Conservation (phyloP, 2,113 vertebrate species). For the Macaca fascicularis region DNA sequence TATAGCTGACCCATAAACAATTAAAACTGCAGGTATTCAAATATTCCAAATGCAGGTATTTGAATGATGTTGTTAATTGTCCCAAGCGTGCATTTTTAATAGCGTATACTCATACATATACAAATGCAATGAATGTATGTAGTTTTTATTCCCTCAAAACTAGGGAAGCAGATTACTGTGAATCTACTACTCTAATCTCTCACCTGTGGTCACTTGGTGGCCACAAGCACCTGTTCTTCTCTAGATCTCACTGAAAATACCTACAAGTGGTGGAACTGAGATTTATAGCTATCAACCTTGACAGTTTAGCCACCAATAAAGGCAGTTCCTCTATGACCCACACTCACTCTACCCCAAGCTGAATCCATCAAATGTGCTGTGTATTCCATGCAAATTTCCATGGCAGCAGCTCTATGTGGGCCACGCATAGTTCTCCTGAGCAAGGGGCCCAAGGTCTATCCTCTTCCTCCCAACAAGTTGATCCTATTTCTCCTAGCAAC, state of each 20-base stretch:
- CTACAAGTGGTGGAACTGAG: neutral
- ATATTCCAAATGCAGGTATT: neutral
- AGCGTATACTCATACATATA: neutral
- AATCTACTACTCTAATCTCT: neutral
- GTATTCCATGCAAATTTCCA: neutral
- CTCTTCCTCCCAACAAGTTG: neutral
- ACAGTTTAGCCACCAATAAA: neutral
- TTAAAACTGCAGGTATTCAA: neutral
- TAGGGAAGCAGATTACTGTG: neutral
- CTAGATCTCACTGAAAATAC: neutral
- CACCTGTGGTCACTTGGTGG: neutral
- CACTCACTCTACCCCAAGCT: neutral
- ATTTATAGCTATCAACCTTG: neutral
- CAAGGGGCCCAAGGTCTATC: neutral
- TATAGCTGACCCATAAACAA: neutral
- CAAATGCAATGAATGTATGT: neutral
- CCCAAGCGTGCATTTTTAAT: neutral
- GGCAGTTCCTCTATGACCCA: neutral
- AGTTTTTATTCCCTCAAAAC: neutral
- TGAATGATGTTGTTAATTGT: neutral
- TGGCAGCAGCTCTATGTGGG: neutral
- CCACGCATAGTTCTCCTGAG: neutral
- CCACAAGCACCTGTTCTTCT: neutral
- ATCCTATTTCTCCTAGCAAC: neutral
- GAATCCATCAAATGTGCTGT: neutral